Evolutionary conservation across 2,113 vertebrate genomes (phyloP), one percentile per base, ranked within the genome.

Genomic region (Willisornis vidua): DNA sequence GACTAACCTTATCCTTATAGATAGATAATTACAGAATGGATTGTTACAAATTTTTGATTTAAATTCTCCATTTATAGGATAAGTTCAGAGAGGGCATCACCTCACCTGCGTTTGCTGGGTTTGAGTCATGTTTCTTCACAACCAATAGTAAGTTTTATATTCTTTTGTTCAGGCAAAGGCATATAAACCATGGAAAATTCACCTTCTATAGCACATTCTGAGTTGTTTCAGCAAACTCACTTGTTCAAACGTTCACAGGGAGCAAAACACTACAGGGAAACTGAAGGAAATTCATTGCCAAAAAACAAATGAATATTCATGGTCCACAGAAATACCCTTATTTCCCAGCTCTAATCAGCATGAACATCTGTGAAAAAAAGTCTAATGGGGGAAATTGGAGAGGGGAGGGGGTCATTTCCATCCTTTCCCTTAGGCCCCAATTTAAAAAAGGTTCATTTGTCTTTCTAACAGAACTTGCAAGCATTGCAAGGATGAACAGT

Each of bases 221-320:
- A 59, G 24, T 76, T 24, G 17, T 45, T 66, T 89, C 85, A 84
- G 52, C 59, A 77, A 57, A 81, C 41, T 75, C 43, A 10, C 87
- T 90, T 41, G 22, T 72, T 95, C 87, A 67, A 49, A 86, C 68
- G 29, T 8, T 92, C 88, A 49, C 48, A 33, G 70, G 85, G 90
- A 92, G 52, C 9, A 2, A 93, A 96, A 65, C 76, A 80, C 90
- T 92, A 86, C 37, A 61, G 90, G 92, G 86, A 86, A 92, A 94
- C 79, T 41, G 46, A 66, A 85, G 19, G 75, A 81, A 95, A 95
- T 86, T 86, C 85, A 84, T 48, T 84, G 87, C 82, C 85, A 83
- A 95, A 94, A 96, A 91, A 14, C 62, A 91, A 94, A 95, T 95
- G 94, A 96, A 97, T 94, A 95, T 94, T 96, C 96, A 95, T 84